These are phyloP conservation scores for Scytalopus superciliaris DNA, from an alignment of 2,113 vertebrate genomes.

Conservation along the genomic window DNA sequence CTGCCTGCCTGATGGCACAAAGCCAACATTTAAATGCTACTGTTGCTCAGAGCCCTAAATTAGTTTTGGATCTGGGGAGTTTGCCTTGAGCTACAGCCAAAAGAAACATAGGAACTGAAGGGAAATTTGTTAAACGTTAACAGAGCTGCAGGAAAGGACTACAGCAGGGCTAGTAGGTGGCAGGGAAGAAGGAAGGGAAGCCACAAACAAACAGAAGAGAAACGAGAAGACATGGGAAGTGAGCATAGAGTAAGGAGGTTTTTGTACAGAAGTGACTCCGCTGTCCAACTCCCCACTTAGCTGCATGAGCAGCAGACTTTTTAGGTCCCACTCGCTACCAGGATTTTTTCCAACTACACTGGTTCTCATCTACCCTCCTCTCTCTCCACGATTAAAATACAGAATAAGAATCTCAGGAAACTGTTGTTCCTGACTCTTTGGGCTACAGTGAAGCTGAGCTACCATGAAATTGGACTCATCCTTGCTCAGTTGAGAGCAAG, in stretches of 20 bases:
- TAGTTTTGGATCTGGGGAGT: constrained; percentile 72
- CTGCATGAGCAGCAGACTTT: background rate
- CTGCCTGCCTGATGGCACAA: constrained; percentile 59
- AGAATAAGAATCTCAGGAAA: background rate
- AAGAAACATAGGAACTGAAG: constrained; percentile 69
- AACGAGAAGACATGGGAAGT: background rate
- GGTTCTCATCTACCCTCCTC: background rate
- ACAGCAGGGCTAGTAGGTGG: constrained; percentile 18
- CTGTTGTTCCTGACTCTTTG: background rate
- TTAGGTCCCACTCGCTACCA: background rate
- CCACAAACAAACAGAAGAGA: background rate
- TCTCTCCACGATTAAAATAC: background rate
- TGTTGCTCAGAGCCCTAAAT: constrained; percentile 72
- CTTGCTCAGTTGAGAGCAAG: background rate
- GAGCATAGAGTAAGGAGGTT: background rate
- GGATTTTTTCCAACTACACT: background rate
- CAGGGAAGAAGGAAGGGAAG: background rate
- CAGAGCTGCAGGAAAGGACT: constrained; percentile 56
- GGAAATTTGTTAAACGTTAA: constrained; percentile 70
- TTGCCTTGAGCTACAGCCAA: constrained; percentile 74
- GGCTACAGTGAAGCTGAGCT: background rate
- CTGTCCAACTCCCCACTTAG: background rate
- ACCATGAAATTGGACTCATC: background rate
- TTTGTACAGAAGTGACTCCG: background rate
- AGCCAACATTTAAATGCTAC: constrained; percentile 72